Evolutionary conservation across 2,113 vertebrate genomes (phyloP), one percentile per base, ranked within the genome.

Genomic region (Lagopus leucura): DNA sequence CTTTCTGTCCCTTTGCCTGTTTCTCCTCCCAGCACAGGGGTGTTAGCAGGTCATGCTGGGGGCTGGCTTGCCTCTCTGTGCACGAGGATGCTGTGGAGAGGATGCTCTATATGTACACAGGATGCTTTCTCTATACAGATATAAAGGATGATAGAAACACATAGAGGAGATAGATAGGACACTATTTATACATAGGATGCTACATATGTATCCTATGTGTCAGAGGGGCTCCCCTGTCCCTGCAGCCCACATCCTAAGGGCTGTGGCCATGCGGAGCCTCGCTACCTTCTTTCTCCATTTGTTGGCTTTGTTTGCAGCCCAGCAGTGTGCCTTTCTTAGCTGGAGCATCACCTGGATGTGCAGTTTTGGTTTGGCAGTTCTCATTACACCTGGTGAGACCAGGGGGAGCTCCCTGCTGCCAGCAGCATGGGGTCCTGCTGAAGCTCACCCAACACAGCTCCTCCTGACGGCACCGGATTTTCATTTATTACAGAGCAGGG

Each of bases 1-100:
- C 61, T 74, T 70, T 60, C 76, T 74, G 15, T 63, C 65, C 16
- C 5, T 57, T 75, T 79, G 50, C 54, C 52, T 24, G 0, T 27
- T 61, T 32, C 73, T 17, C 47, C 55, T 86, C 88, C 10, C 40
- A 8, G 70, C 0, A 1, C 36, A n/a, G 36, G 69, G 73, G 18
- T 13, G 28, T 28, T 13, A 7, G 64, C 0, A 0, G 89, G 79
- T 91, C 85, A 38, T 0, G 25, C 21, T 13, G 27, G 13, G 24
- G 5, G 3, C 22, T 38, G 28, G 5, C 7, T 2, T 0, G 0
- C 27, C 36, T 52, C 43, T 40, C 13, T 20, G 5, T 43, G 34
- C 50, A 36, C 45, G 2, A 91, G 50, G 21, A 21, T 40, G 36
- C 60, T 38, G 60, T 11, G 36, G 34, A 16, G 34, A 18, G 60